Percentiles rank a stretch among this genome's conserved stretches.
phyloP scores from a whole-genome alignment of 2,797 vertebrate species.

The Merluccius polli region DNA sequence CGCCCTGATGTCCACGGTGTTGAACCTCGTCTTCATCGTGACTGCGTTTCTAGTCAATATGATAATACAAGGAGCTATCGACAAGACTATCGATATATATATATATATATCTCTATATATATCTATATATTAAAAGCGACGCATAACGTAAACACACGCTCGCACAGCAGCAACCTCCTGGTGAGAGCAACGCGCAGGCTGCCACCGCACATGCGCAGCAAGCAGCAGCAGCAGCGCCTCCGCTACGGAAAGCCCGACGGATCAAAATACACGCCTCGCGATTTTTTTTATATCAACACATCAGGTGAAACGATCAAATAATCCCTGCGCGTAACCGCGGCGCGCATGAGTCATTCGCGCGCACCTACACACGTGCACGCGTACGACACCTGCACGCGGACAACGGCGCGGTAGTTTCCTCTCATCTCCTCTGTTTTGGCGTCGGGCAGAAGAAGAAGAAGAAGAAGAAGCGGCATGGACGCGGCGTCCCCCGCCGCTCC shows the following conservation, averaged over 20 bases:
- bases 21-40: constrained; percentile 89
- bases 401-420: not conserved
- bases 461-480: no score
- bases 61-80: not conserved
- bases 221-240: rapidly evolving
- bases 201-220: constrained; percentile 41
- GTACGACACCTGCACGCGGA: not conserved
- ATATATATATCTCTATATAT: not conserved
- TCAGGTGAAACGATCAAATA: no score
- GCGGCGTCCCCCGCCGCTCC: no score
- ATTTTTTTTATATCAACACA: not conserved
- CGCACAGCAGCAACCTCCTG: no score
- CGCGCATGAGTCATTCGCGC: not conserved
- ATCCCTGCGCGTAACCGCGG: not conserved
- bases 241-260: constrained; percentile 53
- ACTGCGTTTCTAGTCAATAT: not conserved
- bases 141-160: constrained; percentile 21
- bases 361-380: not conserved
- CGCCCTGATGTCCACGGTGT: constrained; percentile 86
- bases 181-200: constrained; percentile 11
- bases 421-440: no score
- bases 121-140: not conserved
- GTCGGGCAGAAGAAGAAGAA: no score
- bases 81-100: not conserved
- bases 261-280: constrained; percentile 19